phyloP scores from a whole-genome alignment of 2,888 invertebrate species.

The Caenorhabditis wallacei region DNA sequence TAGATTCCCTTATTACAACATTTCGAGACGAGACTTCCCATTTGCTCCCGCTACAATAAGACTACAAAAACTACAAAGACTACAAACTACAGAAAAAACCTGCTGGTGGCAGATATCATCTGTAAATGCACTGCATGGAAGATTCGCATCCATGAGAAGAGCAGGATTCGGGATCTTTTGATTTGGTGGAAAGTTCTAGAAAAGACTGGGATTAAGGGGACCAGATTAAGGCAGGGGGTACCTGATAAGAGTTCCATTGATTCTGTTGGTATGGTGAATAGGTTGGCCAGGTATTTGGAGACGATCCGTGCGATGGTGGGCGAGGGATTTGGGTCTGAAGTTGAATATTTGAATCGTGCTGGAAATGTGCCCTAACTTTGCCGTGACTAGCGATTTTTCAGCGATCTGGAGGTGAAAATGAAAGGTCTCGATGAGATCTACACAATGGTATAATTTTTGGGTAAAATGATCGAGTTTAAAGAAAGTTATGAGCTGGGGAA shows the following conservation, averaged over 20 bases:
- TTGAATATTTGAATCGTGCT: not conserved
- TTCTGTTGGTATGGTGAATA: constrained; percentile 31
- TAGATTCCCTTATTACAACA: constrained; percentile 82
- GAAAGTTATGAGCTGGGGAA: no score
- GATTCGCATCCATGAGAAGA: constrained; percentile 42
- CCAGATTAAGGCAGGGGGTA: not conserved
- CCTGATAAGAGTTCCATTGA: constrained; percentile 27
- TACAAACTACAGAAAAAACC: constrained; percentile 64
- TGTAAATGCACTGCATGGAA: constrained; percentile 80
- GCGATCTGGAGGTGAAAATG: no score
- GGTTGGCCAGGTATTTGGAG: constrained; percentile 45
- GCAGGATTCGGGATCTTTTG: constrained; percentile 11
- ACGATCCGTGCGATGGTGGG: constrained; percentile 35
- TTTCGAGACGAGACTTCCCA: constrained; percentile 74
- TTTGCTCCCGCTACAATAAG: constrained; percentile 76
- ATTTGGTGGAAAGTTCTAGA: not conserved
- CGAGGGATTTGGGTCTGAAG: constrained; percentile 73
- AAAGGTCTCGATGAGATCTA: no score
- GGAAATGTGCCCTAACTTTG: no score
- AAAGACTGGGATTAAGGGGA: not conserved
- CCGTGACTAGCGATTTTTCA: no score
- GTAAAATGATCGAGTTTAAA: no score
- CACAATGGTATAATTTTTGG: no score
- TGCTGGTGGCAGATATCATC: constrained; percentile 82
- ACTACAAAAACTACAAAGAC: not conserved